Evolutionary conservation across 2,888 invertebrate genomes (phyloP).

Genomic region (Ornithoptera priamus): DNA sequence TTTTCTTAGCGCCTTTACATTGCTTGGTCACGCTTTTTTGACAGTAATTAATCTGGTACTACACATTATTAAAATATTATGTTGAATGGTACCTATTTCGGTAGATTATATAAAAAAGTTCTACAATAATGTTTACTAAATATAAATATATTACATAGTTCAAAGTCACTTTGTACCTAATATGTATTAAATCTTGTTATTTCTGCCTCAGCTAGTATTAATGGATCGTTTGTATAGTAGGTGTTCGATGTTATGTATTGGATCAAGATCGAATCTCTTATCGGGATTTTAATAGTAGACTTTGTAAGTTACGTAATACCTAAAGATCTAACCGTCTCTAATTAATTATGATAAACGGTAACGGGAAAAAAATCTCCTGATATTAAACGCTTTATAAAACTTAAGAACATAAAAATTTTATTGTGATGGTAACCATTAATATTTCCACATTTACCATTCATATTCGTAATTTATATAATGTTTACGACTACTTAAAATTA

Average conservation of each 20-base stretch:
- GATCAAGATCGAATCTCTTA: conserved; percentile 39
- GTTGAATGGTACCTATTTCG: not conserved
- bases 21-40: conserved; percentile 15
- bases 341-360: conserved; percentile 19
- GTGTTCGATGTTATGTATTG: conserved; percentile 36
- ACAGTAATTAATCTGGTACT: conserved; percentile 12
- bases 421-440: not conserved
- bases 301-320: conserved; percentile 39
- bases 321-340: conserved; percentile 33
- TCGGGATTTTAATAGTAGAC: conserved; percentile 32
- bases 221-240: conserved; percentile 36
- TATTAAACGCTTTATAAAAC: not conserved
- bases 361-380: not conserved
- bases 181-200: conserved; percentile 34
- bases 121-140: conserved; percentile 29
- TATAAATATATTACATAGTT: conserved; percentile 33
- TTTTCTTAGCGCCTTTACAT: conserved; percentile 15
- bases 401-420: not conserved
- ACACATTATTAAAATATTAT: not conserved
- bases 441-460: not conserved
- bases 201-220: conserved; percentile 36
- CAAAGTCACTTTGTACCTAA: conserved; percentile 56
- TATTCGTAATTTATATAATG: no score
- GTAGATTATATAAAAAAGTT: conserved; percentile 12
- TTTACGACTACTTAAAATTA: no score